Evolutionary conservation across 1,140 invertebrate genomes (phyloP).

Genomic region (Euwallacea fornicatus): DNA sequence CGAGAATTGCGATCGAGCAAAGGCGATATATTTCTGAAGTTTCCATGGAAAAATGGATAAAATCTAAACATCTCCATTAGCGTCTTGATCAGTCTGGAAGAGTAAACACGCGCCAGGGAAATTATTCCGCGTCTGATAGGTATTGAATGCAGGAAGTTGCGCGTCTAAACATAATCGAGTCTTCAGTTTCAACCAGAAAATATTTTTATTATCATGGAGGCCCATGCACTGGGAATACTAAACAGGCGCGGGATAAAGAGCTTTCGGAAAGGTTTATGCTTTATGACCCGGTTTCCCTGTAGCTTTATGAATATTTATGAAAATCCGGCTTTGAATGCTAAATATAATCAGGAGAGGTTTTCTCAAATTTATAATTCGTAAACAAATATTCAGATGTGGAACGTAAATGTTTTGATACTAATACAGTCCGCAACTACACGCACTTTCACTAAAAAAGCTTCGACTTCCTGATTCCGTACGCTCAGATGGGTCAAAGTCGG

Average conservation of each 20-base stretch:
- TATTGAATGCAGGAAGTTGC: conserved; percentile 18
- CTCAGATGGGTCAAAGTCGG: no score
- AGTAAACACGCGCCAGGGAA: no score
- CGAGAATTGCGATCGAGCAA: conserved; percentile 17
- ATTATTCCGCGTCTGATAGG: background rate
- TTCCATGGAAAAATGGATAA: background rate
- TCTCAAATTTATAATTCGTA: background rate
- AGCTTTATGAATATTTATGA: conserved; percentile 5
- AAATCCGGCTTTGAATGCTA: conserved; percentile 1
- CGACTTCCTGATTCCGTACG: no score
- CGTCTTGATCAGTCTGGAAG: no score
- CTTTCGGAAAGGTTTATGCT: conserved; percentile 1
- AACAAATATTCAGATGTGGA: conserved; percentile 13
- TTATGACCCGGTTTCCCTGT: background rate
- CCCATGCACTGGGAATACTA: conserved; percentile 4
- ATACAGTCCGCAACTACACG: background rate
- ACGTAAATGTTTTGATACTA: conserved; percentile 20
- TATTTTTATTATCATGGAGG: conserved; percentile 16
- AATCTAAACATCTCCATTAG: no score
- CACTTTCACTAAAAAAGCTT: no score
- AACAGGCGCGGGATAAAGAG: conserved; percentile 5
- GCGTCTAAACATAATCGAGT: conserved; percentile 10
- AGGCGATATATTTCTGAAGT: background rate
- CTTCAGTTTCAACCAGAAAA: conserved; percentile 8
- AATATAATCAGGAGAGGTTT: conserved; percentile 8